Conservation (phyloP, 2,113 vertebrate species). For the Gallinago paraguaiae region DNA sequence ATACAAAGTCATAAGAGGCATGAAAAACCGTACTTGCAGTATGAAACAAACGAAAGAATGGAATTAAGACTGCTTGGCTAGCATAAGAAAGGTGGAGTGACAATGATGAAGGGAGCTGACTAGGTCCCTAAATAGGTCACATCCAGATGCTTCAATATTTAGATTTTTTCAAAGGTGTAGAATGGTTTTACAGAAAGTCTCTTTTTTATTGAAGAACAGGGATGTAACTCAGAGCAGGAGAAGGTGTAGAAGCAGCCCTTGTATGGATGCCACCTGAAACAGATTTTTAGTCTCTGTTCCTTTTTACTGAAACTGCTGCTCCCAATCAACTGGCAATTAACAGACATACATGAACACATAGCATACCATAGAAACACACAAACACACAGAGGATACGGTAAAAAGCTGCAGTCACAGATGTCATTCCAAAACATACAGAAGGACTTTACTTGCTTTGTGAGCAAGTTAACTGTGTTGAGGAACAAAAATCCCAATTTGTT, state of each 20-base stretch:
- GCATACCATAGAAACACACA: not conserved
- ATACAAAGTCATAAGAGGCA: not conserved
- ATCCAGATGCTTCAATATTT: not conserved
- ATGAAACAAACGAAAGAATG: not conserved
- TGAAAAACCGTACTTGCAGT: not conserved
- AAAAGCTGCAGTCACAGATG: not conserved
- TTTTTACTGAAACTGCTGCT: not conserved
- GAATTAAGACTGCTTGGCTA: not conserved
- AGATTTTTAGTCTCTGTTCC: not conserved
- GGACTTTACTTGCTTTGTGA: not conserved
- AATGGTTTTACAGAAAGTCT: not conserved
- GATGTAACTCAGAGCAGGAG: not conserved
- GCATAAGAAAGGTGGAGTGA: not conserved
- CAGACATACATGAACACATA: not conserved
- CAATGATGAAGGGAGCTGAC: not conserved
- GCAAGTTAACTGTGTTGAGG: not conserved
- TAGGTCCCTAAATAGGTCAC: not conserved
- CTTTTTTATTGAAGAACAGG: not conserved
- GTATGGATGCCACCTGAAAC: not conserved
- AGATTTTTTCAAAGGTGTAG: not conserved
- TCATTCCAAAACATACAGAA: not conserved
- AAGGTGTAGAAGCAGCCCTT: not conserved
- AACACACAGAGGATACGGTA: not conserved
- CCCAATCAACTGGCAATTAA: not conserved
- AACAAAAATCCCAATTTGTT: not conserved